Conservation (phyloP, 2,797 vertebrate species). For the Pagetopsis macropterus region DNA sequence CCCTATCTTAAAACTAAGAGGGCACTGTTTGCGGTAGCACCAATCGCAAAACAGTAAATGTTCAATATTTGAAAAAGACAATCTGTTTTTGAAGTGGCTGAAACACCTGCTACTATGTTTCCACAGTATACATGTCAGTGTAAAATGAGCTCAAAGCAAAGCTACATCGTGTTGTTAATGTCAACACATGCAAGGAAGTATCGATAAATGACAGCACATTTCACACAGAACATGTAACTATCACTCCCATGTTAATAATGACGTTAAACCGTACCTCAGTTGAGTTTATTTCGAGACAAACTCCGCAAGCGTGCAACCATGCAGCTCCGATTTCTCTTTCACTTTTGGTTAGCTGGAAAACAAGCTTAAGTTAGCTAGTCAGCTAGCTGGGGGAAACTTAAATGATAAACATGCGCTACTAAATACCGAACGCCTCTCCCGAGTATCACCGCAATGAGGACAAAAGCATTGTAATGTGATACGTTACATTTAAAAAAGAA, state of each 20-base stretch:
- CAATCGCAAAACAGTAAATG: neutral
- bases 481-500: neutral
- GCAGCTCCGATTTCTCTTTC: conserved; percentile 43
- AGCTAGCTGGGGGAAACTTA: conserved; percentile 68
- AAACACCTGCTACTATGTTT: neutral
- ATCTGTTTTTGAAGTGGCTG: neutral
- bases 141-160: neutral
- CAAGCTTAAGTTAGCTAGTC: conserved; percentile 37
- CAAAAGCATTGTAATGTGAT: neutral
- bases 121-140: neutral
- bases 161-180: neutral
- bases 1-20: neutral
- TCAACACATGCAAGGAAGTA: conserved; percentile 12
- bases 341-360: conserved; percentile 53
- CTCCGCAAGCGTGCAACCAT: neutral
- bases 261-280: conserved; percentile 33
- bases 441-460: neutral
- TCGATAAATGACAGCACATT: neutral
- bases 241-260: neutral
- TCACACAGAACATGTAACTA: neutral
- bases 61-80: neutral
- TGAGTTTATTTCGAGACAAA: conserved; percentile 2
- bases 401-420: conserved; percentile 37
- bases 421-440: conserved; percentile 13
- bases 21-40: neutral